Evolutionary conservation across 2,113 vertebrate genomes (phyloP).

Genomic region (Ceratotherium simum): DNA sequence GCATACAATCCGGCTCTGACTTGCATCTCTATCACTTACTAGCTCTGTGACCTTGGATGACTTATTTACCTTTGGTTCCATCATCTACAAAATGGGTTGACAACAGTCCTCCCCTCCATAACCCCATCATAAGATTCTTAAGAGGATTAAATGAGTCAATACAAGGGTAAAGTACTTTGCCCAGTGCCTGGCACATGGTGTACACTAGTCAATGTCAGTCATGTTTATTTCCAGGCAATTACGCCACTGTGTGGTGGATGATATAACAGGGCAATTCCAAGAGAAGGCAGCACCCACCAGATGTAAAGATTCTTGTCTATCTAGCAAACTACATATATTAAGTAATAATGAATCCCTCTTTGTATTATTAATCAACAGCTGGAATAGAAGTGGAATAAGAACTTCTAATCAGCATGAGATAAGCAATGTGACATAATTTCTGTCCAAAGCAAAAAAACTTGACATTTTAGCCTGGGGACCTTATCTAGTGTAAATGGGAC

Average conservation of each 20-base stretch:
- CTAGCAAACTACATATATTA: not conserved
- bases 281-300: not conserved
- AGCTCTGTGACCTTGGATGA: not conserved
- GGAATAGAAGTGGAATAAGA: conserved; percentile 2
- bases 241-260: not conserved
- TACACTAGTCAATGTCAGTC: not conserved
- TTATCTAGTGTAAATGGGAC: conserved; percentile 38
- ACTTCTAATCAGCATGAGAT: conserved; percentile 12
- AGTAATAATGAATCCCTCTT: not conserved
- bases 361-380: conserved; percentile 31
- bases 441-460: conserved; percentile 46
- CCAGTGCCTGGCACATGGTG: not conserved
- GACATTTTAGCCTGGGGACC: conserved; percentile 4
- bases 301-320: not conserved
- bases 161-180: not conserved
- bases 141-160: not conserved
- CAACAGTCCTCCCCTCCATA: not conserved
- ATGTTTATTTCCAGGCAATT: not conserved
- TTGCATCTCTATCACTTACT: not conserved
- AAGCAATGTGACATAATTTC: conserved; percentile 44
- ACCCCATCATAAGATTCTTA: not conserved
- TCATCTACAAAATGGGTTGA: not conserved
- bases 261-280: not conserved
- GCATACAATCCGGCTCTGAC: not conserved
- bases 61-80: not conserved